Conservation (phyloP, 2,113 vertebrate species). For the Bubo blakistoni region DNA sequence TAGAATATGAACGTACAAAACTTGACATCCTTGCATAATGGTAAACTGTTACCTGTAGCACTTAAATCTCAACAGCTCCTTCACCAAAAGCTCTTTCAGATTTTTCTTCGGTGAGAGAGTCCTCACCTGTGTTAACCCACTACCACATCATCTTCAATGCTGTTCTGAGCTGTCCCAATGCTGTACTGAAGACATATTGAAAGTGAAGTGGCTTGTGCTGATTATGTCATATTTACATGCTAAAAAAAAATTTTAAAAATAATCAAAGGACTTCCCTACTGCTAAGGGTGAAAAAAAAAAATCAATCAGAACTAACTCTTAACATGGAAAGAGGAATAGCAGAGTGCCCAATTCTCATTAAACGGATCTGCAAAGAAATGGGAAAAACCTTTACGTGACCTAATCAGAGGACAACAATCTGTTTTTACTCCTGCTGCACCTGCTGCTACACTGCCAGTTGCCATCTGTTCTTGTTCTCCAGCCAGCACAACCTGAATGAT, state of each 20-base stretch:
- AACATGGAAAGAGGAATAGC: not conserved
- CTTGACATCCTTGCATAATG: not conserved
- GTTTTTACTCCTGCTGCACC: slow-evolving; percentile 46
- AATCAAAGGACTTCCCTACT: not conserved
- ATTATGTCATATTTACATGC: not conserved
- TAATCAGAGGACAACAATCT: slow-evolving; percentile 40
- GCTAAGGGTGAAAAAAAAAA: not conserved
- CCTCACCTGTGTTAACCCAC: not conserved
- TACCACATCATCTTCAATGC: not conserved
- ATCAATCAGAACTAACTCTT: not conserved
- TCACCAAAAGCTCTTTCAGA: not conserved
- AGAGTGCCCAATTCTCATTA: not conserved
- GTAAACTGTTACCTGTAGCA: not conserved
- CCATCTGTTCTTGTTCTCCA: slow-evolving; percentile 50
- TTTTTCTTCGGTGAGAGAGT: not conserved
- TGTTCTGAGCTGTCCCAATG: not conserved
- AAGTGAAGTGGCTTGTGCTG: not conserved
- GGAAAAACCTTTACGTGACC: slow-evolving; percentile 24
- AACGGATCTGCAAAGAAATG: not conserved
- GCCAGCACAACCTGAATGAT: slow-evolving; percentile 26
- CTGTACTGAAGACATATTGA: not conserved
- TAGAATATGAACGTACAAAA: not conserved
- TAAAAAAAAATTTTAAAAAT: not conserved
- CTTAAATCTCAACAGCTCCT: not conserved
- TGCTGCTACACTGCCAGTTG: slow-evolving; percentile 28